Conservation (phyloP, 2,888 invertebrate species). For the Frankliniella fusca region DNA sequence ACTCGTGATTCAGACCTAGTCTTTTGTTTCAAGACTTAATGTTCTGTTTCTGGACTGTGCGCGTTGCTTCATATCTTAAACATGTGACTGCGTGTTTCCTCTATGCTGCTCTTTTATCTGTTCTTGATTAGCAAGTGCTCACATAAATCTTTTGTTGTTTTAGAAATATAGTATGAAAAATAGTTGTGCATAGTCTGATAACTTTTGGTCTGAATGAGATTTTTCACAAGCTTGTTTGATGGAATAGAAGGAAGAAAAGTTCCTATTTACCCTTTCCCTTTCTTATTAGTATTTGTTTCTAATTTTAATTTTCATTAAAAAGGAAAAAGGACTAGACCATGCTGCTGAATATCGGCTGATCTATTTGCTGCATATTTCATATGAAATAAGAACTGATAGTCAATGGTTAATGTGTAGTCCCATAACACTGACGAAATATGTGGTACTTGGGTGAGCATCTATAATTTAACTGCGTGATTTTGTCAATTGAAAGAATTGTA, state of each 20-base stretch:
- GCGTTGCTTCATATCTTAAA: constrained; percentile 12
- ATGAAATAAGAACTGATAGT: not conserved
- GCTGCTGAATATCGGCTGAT: no score
- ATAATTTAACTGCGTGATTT: constrained; percentile 10
- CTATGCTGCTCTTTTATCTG: not conserved
- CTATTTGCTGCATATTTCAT: no score
- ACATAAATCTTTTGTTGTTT: not conserved
- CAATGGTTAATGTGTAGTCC: not conserved
- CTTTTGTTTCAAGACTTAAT: constrained; percentile 21
- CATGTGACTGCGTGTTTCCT: constrained; percentile 19
- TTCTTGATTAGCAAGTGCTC: not conserved
- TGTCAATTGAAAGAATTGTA: constrained; percentile 18
- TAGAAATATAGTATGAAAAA: not conserved
- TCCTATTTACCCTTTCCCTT: constrained; percentile 3
- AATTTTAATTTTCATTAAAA: no score
- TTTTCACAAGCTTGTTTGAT: not conserved
- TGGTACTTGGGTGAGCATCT: not conserved
- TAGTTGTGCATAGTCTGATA: constrained; percentile 14
- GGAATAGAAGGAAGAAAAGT: not conserved
- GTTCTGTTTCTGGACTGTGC: not conserved
- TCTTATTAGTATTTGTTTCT: not conserved
- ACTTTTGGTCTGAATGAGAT: not conserved
- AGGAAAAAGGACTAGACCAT: no score
- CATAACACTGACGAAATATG: not conserved
- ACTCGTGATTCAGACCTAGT: constrained; percentile 20